Base-by-base conservation (phyloP, 2,888 invertebrate species). In the Dolichomitus sp. region DNA sequence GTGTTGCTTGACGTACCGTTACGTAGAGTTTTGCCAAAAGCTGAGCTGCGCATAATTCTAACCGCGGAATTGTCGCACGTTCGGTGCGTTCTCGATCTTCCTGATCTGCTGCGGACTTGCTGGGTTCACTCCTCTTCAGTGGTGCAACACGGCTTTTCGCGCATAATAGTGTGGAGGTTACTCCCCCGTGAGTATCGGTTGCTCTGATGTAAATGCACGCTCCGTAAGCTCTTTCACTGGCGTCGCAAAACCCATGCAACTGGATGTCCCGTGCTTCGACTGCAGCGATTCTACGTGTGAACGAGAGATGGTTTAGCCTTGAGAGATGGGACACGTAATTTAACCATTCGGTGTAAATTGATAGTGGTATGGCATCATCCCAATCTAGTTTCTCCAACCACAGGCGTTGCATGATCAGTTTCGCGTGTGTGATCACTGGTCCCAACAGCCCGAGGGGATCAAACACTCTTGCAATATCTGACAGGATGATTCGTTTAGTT, bases 401-500 rank as follows among this genome's bases (percentile, higher is more conserved):
- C 2, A 80, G 40, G 3, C 17, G 30, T 23, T 83, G 83, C 66
- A 80, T 66, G 5, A 83, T 69, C 0, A 83, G 66, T 42, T 77
- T 76, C 6, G 73, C 77, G 9, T 42, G 14, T 0, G 77, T 63
- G 14, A 83, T 83, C 12, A 83, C 54, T 0, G 80, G 74, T 12
- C 63, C 74, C 11, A 83, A 65, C 1, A 83, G 50, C 0, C 77
- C 77, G 0, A 83, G 23, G 0, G 80, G 80, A 40, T 83, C 80
- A 19, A 63, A 78, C 0, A 70, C 37, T n/a, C n/a, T 70, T 63
- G 78, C 65, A 17, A 75, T 75, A 12, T 80, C 70, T 0, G 83
- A 83, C 0, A 76, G 19, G n/a, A 80, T 83, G 0, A 30, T 73
- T 27, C 83, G 61, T 19, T 80, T 80, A 11, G 80, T 83, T 4